Base-by-base conservation (phyloP, 2,888 invertebrate species). In the Cephus spinipes region DNA sequence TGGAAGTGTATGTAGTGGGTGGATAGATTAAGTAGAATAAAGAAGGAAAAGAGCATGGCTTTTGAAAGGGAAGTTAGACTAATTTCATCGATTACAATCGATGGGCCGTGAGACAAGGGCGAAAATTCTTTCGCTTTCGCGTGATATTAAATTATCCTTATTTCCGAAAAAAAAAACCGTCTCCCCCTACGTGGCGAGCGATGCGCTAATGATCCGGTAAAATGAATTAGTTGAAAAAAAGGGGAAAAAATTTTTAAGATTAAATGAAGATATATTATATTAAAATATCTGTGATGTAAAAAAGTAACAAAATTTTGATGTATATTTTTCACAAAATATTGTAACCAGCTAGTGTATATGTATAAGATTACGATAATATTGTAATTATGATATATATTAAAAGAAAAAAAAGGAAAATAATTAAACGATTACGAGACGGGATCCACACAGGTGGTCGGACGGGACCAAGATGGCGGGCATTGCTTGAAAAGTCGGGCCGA, bases 271-370 rank as follows among this genome's bases (percentile, higher is more conserved):
- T 90, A 90, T 91, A 91, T 90, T 90, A 91, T 91, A 91, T 91
- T 91, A 91, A 91, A 91, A 91, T 91, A 91, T 91, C 91, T 91
- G 91, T 91, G 91, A 91, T 91, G 91, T 91, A 91, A 90, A 91
- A 89, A 91, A 91, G 89, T 91, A 91, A 91, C 90, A 91, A 91
- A 91, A 91, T 91, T 91, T 91, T 90, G 90, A 91, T 91, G 91
- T 91, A 91, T 91, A 91, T 91, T 91, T 91, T 91, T 91, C 91
- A 91, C 91, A 91, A 91, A 87, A 90, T 90, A 90, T 91, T 89
- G 88, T 91, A 91, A 91, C 88, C 91, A 90, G 89, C 90, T 90
- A 91, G 90, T 90, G 88, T 91, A 90, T 91, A 90, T 90, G 88
- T 89, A 87, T 90, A 90, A 91, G 89, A 88, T 88, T 89, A 91